phyloP scores from a whole-genome alignment of 2,888 invertebrate species.

The Rutpela maculata region DNA sequence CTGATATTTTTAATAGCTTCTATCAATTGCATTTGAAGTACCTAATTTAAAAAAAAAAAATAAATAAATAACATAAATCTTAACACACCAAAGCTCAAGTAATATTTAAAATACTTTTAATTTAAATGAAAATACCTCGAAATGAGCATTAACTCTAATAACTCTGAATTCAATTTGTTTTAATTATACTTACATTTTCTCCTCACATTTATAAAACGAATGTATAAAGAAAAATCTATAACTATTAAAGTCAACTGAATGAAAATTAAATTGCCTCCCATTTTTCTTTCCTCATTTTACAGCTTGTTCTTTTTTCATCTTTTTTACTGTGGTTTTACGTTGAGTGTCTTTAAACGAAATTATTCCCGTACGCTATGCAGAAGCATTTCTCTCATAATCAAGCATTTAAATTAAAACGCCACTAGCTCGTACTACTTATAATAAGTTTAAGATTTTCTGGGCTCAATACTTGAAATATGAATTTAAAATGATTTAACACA shows the following conservation, averaged over 20 bases:
- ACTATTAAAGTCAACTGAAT: slow-evolving; percentile 27
- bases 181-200: background rate
- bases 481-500: background rate
- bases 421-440: slow-evolving; percentile 10
- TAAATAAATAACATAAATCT: no score
- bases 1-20: no score
- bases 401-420: slow-evolving; percentile 29
- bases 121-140: background rate
- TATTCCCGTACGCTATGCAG: slow-evolving; percentile 32
- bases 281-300: slow-evolving; percentile 5
- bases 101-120: no score
- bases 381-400: slow-evolving; percentile 34
- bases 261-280: slow-evolving; percentile 24
- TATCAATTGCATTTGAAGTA: no score
- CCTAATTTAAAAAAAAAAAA: no score
- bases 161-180: background rate
- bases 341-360: slow-evolving; percentile 36
- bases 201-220: background rate
- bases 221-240: slow-evolving; percentile 24
- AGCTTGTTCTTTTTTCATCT: background rate
- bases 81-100: no score
- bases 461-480: background rate
- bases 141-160: background rate
- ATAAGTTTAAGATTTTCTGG: slow-evolving; percentile 17
- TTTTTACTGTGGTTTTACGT: slow-evolving; percentile 33